Base-by-base conservation (phyloP, 1,140 invertebrate genomes). In the Polypedilum pembai region DNA sequence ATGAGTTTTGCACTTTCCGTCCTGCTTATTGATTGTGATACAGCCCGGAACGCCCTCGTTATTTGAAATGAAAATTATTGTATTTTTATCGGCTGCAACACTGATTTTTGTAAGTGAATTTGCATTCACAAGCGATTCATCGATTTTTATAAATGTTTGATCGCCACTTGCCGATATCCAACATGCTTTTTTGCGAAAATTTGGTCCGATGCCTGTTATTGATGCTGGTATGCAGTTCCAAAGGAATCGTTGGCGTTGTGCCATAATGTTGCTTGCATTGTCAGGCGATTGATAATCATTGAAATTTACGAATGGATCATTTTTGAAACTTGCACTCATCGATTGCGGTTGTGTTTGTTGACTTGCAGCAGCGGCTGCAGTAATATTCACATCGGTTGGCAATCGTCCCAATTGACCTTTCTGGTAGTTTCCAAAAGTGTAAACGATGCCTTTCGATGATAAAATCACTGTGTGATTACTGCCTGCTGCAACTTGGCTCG, bases 131-230 rank as follows among this genome's bases (percentile, higher is more conserved):
- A 96, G 84, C 41, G 89, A 90, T 82, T 98, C 95, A 79, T 98
- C 96, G 65, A 96, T 89, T 82, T 96, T 95, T 17, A 99, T 85
- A 78, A 94, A 97, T 2, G 96, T 98, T 82, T 96, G 93, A 85
- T 98, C 96, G 0, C 93, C 95, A 40, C 94, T 94, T 18, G 96
- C 96, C 1, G 92, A 91, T 40, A 98, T 88, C 94, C 94, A 98
- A 2, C 93, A 95, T 0, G 95, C 96, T 79, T 92, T 88, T 77
- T 94, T 88, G 7, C 89, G 91, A 85, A 88, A 88, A 69, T 87
- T 85, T 0, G 91, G 88, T 0, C 93, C 93, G 69, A 94, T 85
- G 66, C 92, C 80, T 80, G 93, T 89, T 8, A 98, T 89, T 18
- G 88, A 83, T 7, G 89, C 92, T 0, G 95, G 94, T 21, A 90